Conservation (phyloP, 64 coral and sea anemone species). For the Cladopsammia gracilis region DNA sequence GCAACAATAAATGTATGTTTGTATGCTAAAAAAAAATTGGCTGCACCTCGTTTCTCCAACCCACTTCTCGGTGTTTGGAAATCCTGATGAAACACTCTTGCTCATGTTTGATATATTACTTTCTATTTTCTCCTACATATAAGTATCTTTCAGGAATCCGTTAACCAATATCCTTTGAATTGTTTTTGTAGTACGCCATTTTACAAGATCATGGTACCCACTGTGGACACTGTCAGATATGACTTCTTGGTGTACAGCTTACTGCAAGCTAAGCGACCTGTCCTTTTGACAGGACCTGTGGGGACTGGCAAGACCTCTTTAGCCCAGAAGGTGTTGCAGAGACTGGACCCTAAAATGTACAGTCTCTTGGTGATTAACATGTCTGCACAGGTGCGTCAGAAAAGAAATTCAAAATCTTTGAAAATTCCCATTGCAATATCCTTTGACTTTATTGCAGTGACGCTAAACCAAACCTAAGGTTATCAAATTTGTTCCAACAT, state of each 20-base stretch:
- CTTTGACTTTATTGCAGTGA: too few species aligned
- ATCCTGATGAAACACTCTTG: too few species aligned
- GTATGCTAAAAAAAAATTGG: too few species aligned
- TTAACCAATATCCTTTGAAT: background rate
- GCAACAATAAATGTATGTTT: too few species aligned
- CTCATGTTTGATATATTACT: too few species aligned
- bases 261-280: slow-evolving; percentile 94
- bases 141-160: too few species aligned
- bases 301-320: slow-evolving; percentile 98
- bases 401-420: background rate
- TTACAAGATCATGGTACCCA: slow-evolving; percentile 99
- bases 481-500: too few species aligned
- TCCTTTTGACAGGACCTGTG: slow-evolving; percentile 93
- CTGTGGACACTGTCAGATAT: slow-evolving; percentile 97
- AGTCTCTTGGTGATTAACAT: slow-evolving; percentile 94
- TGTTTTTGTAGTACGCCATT: slow-evolving; percentile 82
- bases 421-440: too few species aligned
- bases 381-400: slow-evolving; percentile 83
- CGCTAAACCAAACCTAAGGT: too few species aligned
- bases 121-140: too few species aligned
- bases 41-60: too few species aligned
- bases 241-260: slow-evolving; percentile 98
- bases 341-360: slow-evolving; percentile 94
- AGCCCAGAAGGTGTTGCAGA: slow-evolving; percentile 93
- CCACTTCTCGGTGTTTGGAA: too few species aligned